Percentiles rank a stretch among this genome's conserved stretches.
Conservation (phyloP, 2,113 vertebrate genomes). For the Athene noctua region DNA sequence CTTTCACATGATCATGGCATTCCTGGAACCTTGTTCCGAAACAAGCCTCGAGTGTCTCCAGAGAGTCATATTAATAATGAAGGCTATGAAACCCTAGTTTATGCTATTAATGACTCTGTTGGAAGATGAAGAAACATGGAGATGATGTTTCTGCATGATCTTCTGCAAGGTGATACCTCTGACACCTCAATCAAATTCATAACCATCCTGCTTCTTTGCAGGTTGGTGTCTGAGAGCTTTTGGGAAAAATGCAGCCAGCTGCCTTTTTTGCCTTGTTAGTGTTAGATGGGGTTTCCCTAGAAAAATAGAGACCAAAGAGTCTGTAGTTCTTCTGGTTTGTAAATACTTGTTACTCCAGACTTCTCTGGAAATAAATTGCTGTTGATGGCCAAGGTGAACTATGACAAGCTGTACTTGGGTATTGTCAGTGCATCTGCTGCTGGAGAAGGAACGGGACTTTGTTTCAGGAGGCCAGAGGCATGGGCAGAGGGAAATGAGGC, state of each 20-base stretch:
- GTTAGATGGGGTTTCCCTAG: too few species aligned
- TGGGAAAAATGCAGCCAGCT: not conserved
- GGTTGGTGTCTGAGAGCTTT: not conserved
- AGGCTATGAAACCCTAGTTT: not conserved
- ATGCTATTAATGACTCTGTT: not conserved
- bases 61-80: too few species aligned
- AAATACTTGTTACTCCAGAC: not conserved
- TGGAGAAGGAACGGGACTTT: not conserved
- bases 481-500: not conserved
- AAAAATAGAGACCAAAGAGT: not conserved
- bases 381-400: not conserved
- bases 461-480: not conserved
- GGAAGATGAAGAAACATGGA: not conserved
- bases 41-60: not conserved
- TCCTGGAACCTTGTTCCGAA: not conserved
- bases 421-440: not conserved
- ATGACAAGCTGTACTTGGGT: too few species aligned
- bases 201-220: not conserved
- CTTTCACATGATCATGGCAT: rapidly evolving
- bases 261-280: not conserved
- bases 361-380: not conserved
- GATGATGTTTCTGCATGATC: not conserved
- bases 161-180: not conserved
- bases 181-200: not conserved
- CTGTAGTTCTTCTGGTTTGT: not conserved